phyloP scores from a whole-genome alignment of 2,797 vertebrate species.

The Hylomyscus alleni region DNA sequence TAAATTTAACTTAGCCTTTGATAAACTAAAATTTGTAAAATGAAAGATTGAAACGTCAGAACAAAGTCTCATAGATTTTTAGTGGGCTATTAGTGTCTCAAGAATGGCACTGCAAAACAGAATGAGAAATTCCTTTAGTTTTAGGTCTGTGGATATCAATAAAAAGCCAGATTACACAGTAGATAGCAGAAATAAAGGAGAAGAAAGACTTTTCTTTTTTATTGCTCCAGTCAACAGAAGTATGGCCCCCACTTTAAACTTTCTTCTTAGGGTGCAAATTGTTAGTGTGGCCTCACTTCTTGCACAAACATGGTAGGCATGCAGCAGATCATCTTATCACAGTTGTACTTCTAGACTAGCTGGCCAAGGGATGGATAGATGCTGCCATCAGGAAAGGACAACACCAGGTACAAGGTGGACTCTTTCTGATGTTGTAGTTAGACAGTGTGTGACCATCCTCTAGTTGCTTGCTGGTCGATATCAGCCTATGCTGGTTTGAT shows the following conservation, averaged over 20 bases:
- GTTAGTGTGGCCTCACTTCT: conserved; percentile 98
- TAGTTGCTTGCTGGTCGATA: not conserved
- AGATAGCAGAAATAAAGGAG: conserved; percentile 4
- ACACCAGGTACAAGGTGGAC: conserved; percentile 95
- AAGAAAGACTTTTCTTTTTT: not conserved
- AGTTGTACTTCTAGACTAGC: conserved; percentile 98
- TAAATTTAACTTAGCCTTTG: conserved; percentile 50
- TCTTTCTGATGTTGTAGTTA: conserved; percentile 73
- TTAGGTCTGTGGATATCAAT: not conserved
- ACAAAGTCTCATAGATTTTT: conserved; percentile 39
- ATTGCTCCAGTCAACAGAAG: conserved; percentile 70
- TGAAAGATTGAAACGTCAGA: conserved; percentile 16
- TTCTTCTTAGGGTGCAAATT: conserved; percentile 99
- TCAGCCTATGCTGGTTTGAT: not conserved
- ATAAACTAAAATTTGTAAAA: conserved; percentile 10
- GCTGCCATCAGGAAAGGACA: conserved; percentile 96
- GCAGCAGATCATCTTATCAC: conserved; percentile 98
- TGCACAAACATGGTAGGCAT: conserved; percentile 96
- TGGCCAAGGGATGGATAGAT: conserved; percentile 96
- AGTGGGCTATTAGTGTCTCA: conserved; percentile 32
- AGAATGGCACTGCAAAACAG: conserved; percentile 22
- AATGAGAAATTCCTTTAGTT: conserved; percentile 22
- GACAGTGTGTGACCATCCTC: not conserved
- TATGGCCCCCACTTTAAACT: conserved; percentile 90
- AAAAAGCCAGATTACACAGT: conserved; percentile 15